Evolutionary conservation across 2,888 invertebrate species (phyloP).

Genomic region (Sussaba pulchella): DNA sequence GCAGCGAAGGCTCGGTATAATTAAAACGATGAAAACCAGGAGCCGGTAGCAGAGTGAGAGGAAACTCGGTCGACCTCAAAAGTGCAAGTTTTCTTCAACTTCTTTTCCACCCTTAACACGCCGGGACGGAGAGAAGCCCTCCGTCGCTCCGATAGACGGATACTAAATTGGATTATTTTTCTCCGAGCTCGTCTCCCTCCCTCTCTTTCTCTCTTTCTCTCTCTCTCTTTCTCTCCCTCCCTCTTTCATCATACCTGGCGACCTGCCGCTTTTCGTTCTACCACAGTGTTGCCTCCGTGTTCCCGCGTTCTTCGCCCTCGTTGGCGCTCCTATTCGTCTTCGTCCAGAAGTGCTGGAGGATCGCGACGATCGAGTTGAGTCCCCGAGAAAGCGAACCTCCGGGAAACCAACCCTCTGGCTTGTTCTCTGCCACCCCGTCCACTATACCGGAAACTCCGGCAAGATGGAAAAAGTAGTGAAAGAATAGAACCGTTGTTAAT

Average conservation of each 20-base stretch:
- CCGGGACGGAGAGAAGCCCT: slow-evolving; percentile 57
- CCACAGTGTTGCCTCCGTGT: slow-evolving; percentile 21
- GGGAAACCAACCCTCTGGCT: slow-evolving; percentile 31
- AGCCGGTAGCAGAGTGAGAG: slow-evolving; percentile 41
- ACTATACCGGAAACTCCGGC: slow-evolving; percentile 27
- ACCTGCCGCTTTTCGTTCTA: slow-evolving; percentile 42
- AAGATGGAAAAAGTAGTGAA: slow-evolving; percentile 34
- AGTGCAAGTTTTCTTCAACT: slow-evolving; percentile 53
- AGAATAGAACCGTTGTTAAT: not conserved
- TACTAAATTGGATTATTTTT: slow-evolving; percentile 82
- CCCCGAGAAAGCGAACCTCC: slow-evolving; percentile 45
- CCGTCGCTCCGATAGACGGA: slow-evolving; percentile 69
- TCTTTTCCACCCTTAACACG: slow-evolving; percentile 58
- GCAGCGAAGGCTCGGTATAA: slow-evolving; percentile 72
- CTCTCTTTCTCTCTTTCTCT: slow-evolving; percentile 21
- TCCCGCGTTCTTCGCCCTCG: not conserved
- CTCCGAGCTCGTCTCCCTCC: slow-evolving; percentile 70
- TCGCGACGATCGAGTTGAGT: slow-evolving; percentile 49
- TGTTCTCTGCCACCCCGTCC: slow-evolving; percentile 17
- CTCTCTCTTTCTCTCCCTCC: slow-evolving; percentile 37
- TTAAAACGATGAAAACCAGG: slow-evolving; percentile 80
- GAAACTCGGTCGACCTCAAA: slow-evolving; percentile 38
- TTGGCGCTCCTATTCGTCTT: slow-evolving; percentile 57
- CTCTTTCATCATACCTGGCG: slow-evolving; percentile 49
- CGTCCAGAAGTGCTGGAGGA: slow-evolving; percentile 56